Evolutionary conservation across 92 coral and sea anemone genomes (phyloP), one percentile per base, ranked within the genome.

Genomic region (Zoanthus sociatus): DNA sequence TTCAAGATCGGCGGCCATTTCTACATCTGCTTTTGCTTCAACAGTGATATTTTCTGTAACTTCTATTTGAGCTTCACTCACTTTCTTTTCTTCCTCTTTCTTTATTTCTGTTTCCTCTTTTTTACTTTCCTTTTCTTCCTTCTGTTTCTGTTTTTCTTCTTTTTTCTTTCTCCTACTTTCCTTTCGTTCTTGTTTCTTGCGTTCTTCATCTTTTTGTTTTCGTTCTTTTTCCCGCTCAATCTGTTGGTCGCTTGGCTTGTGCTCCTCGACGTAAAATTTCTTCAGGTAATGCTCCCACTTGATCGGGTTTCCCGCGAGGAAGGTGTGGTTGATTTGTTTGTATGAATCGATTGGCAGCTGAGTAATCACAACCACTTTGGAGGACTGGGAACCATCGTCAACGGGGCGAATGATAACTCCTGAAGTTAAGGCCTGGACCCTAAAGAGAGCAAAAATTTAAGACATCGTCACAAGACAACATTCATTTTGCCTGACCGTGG

Each of bases 341-440:
- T 95, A 94, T 60, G 94, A 90, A 69, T 91, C 84, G 86, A 94
- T 94, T 84, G 93, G 95, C 61, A 95, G 92, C 85, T 95, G 98
- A 83, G 96, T 93, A 76, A 95, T 91, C 7, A 95, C 84, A 18
- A 91, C 93, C 55, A 95, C 77, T 44, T 90, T 92, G 67, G 93
- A 93, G n/a, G 97, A 90, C 48, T 84, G 81, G 72, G 91, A 89
- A 7, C 91, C 95, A 89, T 88, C 98, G 70, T 84, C 88, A 60
- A 90, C 78, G n/a, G 98, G 98, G 58, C 98, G 96, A 68, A 95
- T 84, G 37, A 95, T 90, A 0, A 92, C 90, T 1, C 98, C 98
- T 46, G 95, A 93, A 37, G 86, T 90, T 11, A 83, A 79, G 82
- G 95, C 86, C 60, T 89, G 90, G 70, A 95, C 77, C 74, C 98